These are phyloP conservation scores for Drymodes brunneopygia DNA, from an alignment of 2,113 vertebrate species.

Conservation along the genomic window DNA sequence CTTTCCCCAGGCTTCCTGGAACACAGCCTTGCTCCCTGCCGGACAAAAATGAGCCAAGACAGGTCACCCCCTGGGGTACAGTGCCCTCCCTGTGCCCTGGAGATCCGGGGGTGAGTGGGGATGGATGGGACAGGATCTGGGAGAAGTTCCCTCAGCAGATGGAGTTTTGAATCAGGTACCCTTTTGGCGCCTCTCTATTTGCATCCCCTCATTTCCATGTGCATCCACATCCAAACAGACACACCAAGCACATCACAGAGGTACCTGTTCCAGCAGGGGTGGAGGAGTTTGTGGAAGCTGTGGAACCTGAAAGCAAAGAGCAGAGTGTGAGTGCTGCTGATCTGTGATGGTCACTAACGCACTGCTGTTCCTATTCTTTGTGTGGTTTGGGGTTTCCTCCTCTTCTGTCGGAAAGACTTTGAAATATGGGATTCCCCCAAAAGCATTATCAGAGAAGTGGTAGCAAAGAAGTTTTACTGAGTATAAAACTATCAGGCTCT, in stretches of 20 bases:
- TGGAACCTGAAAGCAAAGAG: slow-evolving; percentile 15
- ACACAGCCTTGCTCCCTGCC: background rate
- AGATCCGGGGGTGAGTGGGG: background rate
- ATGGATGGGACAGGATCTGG: background rate
- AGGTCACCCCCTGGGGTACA: background rate
- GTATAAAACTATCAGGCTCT: background rate
- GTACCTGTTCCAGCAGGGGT: background rate
- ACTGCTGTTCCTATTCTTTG: background rate
- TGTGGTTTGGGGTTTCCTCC: background rate
- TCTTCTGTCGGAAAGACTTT: background rate
- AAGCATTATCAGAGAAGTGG: background rate
- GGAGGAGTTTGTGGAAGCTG: background rate
- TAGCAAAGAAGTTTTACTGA: background rate
- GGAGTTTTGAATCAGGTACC: background rate
- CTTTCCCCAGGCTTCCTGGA: background rate
- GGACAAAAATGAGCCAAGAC: background rate
- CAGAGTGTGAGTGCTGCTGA: background rate
- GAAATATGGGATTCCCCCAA: background rate
- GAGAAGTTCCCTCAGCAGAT: background rate
- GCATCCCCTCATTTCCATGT: rapidly evolving
- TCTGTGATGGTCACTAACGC: background rate
- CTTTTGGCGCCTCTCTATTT: background rate
- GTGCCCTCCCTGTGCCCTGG: background rate
- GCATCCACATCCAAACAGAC: background rate
- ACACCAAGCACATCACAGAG: background rate